Evolutionary conservation across 2,888 invertebrate species (phyloP).

Genomic region (Hirtodrosophila histrioides): DNA sequence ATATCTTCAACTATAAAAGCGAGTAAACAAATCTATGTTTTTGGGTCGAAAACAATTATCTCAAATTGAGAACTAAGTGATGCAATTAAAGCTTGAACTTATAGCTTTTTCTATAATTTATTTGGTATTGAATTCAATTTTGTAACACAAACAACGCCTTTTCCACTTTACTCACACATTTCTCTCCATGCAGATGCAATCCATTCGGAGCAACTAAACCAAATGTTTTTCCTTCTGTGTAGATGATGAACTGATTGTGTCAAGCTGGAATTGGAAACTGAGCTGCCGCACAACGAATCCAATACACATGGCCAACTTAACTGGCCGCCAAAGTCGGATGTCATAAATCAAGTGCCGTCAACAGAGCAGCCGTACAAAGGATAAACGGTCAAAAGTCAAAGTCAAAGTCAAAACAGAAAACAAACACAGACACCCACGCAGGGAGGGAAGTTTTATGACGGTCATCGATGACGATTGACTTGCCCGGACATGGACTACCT

Average conservation of each 20-base stretch:
- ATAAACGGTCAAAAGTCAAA: slow-evolving; percentile 56
- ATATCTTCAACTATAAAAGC: too few species aligned
- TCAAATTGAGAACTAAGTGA: too few species aligned
- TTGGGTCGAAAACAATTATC: too few species aligned
- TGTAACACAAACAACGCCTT: too few species aligned
- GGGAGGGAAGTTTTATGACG: slow-evolving; percentile 67
- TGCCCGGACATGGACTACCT: slow-evolving; percentile 54
- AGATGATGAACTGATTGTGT: slow-evolving; percentile 45
- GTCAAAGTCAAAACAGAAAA: slow-evolving; percentile 63
- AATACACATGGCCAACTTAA: slow-evolving; percentile 44
- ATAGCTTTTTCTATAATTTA: too few species aligned
- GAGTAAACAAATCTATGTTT: too few species aligned
- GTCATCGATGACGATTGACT: slow-evolving; percentile 64
- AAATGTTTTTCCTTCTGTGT: background rate
- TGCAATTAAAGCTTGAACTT: too few species aligned
- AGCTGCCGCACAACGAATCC: slow-evolving; percentile 33
- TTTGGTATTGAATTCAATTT: too few species aligned
- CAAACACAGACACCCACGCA: slow-evolving; percentile 54
- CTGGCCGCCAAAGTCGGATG: slow-evolving; percentile 54
- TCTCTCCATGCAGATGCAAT: background rate
- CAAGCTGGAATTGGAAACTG: slow-evolving; percentile 57
- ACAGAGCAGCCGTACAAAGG: slow-evolving; percentile 40
- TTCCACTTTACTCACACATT: slow-evolving; percentile 3
- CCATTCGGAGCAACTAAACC: background rate
- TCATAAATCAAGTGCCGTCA: slow-evolving; percentile 62